These are phyloP conservation scores for Ephialtes manifestator DNA, from an alignment of 2,888 invertebrate species.

Conservation along the genomic window DNA sequence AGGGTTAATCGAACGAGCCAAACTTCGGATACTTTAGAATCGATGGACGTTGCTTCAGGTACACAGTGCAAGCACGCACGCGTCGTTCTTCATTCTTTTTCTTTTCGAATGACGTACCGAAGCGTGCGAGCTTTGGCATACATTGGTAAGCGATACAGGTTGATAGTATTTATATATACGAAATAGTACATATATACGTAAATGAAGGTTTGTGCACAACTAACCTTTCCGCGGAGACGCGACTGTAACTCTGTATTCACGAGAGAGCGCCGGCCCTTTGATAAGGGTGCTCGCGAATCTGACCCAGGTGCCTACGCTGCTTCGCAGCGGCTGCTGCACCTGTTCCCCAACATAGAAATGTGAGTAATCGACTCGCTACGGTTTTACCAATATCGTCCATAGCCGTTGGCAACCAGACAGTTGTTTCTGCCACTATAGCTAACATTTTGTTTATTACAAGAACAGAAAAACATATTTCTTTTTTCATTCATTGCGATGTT, in stretches of 20 bases:
- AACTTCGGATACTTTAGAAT: constrained; percentile 73
- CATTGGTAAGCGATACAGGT: constrained; percentile 73
- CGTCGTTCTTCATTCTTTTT: constrained; percentile 56
- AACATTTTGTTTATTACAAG: constrained; percentile 40
- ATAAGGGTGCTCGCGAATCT: constrained; percentile 98
- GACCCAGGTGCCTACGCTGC: constrained; percentile 93
- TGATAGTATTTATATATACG: constrained; percentile 58
- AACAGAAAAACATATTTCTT: constrained; percentile 64
- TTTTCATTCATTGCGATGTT: constrained; percentile 25
- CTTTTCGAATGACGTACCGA: constrained; percentile 5
- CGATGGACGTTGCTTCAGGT: constrained; percentile 81
- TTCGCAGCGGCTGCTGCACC: constrained; percentile 95
- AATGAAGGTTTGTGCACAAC: constrained; percentile 82
- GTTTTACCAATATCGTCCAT: constrained; percentile 67
- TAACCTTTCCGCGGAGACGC: constrained; percentile 85
- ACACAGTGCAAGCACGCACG: constrained; percentile 78
- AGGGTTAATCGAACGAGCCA: constrained; percentile 48
- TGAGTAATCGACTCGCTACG: constrained; percentile 70
- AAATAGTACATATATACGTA: constrained; percentile 70
- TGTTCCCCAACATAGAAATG: constrained; percentile 88
- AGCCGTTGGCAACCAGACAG: constrained; percentile 60
- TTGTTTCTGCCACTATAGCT: constrained; percentile 56
- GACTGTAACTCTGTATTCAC: constrained; percentile 85
- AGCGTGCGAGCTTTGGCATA: constrained; percentile 66
- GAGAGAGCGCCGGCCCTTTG: constrained; percentile 97